Evolutionary conservation across 2,113 vertebrate species (phyloP), one percentile per base, ranked within the genome.

Genomic region (Seriola dumerili): DNA sequence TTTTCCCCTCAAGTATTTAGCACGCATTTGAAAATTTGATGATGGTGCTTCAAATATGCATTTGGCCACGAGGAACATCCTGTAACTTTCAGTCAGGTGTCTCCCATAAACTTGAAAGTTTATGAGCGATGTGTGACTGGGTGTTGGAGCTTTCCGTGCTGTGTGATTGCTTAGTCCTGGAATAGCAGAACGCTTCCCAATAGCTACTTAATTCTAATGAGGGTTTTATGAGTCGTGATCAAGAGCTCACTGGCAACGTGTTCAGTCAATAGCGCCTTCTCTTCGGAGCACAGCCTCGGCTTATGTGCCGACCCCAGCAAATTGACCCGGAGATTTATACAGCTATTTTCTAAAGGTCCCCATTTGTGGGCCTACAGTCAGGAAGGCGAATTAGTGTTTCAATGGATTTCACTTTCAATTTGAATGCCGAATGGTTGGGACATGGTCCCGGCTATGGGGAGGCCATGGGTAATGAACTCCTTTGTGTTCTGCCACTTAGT

Each of bases 271-370:
- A 76, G 74, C 42, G 59, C 52, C 67, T 75, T 61, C 84, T 85
- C 58, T 38, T 80, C 79, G 74, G 81, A 55, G 75, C 73, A 34
- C 70, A 82, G 85, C 68, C 80, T 40, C 17, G 48, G 88, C 81
- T 88, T 86, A 84, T 75, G 89, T 59, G 68, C 36, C 78, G 81
- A 86, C 81, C 83, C 79, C 61, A 50, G 86, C 86, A 90, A 92
- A 93, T 91, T 90, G 88, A 93, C 86, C 90, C 34, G 50, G 68
- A 90, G 91, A 90, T 93, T 94, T 93, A 92, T 87, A 78, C 91
- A 90, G 88, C 89, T 78, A 78, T 89, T 93, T 91, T 93, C 76
- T 77, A 91, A 94, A 92, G 76, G 85, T 89, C 85, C 69, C 86
- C 87, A 71, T 88, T 81, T 58, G 70, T 78, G 64, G 66, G 80